Base-by-base conservation (phyloP, 2,888 invertebrate species). In the Eupithecia subfuscata region DNA sequence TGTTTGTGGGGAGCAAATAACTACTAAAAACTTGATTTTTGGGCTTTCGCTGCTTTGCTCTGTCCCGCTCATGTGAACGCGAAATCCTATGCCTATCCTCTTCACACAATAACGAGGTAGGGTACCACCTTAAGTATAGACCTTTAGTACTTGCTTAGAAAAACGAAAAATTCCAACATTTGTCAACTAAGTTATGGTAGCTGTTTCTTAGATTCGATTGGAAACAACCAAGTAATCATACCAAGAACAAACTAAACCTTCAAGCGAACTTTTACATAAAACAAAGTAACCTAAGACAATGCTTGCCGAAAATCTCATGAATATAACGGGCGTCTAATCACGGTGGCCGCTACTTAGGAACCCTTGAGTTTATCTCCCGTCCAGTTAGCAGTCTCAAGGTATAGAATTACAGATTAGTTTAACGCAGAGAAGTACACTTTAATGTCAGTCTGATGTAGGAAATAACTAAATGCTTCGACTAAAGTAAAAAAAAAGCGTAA, bases 341-440 rank as follows among this genome's bases (percentile, higher is more conserved):
- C 56, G 56, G 56, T 22, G 11, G 22, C 56, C 56, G 56, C 56
- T 56, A 56, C 56, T 56, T 56, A 56, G 12, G 22, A 56, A 56
- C 56, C 56, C 22, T 56, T 18, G 12, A 22, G 56, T 56, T 52
- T n/a, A 22, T 56, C 56, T 56, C 56, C 22, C 56, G 56, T 22
- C 22, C 22, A 12, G 56, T 56, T 56, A 56, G 22, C 56, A 22
- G 22, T 22, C 56, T 22, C 22, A 34, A 64, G 63, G 75, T 72
- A 69, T 75, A 65, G 52, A 43, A 75, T 75, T 69, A 72, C 72
- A 11, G 56, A 67, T 48, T 22, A 9, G n/a, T 52, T 52, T n/a
- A n/a, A 52, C 11, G n/a, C n/a, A 52, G n/a, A 52, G n/a, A 52
- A 52, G 52, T 52, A n/a, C 16, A n/a, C 48, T 52, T 52, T 9